Evolutionary conservation across 2,888 invertebrate genomes (phyloP).

Genomic region (Microctonus aethiopoides): DNA sequence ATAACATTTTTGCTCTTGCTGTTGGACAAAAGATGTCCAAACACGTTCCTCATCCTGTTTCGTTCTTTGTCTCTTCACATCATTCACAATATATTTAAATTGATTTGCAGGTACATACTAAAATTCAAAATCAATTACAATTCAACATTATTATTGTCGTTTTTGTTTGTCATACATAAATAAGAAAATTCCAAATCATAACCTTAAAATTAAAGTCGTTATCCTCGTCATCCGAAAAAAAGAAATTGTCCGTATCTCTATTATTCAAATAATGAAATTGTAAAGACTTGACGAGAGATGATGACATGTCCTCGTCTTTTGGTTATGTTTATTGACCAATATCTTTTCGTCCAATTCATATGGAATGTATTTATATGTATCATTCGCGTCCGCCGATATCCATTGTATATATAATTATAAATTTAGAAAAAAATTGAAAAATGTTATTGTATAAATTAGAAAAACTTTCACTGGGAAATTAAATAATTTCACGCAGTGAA

Average conservation of each 20-base stretch:
- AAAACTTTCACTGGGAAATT: slow-evolving; percentile 4
- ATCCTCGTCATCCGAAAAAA: slow-evolving; percentile 64
- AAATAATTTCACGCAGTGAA: slow-evolving; percentile 12
- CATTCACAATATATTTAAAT: slow-evolving; percentile 57
- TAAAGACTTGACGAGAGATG: slow-evolving; percentile 38
- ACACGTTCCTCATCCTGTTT: slow-evolving; percentile 54
- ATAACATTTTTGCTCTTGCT: slow-evolving; percentile 42
- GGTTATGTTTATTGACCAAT: slow-evolving; percentile 36
- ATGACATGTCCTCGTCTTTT: slow-evolving; percentile 40
- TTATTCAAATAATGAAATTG: slow-evolving; percentile 47
- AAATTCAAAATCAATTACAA: slow-evolving; percentile 16
- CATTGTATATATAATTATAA: slow-evolving; percentile 15
- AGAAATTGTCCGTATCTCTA: slow-evolving; percentile 47
- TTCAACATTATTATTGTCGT: neutral
- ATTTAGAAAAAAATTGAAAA: slow-evolving; percentile 6
- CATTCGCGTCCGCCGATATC: slow-evolving; percentile 13
- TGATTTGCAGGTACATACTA: slow-evolving; percentile 59
- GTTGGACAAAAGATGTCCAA: slow-evolving; percentile 54
- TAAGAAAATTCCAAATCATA: slow-evolving; percentile 44
- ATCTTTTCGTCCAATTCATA: slow-evolving; percentile 4
- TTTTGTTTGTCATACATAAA: neutral
- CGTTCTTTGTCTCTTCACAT: slow-evolving; percentile 53
- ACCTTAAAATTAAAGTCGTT: slow-evolving; percentile 77
- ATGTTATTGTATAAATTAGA: slow-evolving; percentile 5
- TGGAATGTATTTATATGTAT: neutral